These are phyloP conservation scores for Hemiprocne comata DNA, from an alignment of 2,113 vertebrate species.

Conservation along the genomic window DNA sequence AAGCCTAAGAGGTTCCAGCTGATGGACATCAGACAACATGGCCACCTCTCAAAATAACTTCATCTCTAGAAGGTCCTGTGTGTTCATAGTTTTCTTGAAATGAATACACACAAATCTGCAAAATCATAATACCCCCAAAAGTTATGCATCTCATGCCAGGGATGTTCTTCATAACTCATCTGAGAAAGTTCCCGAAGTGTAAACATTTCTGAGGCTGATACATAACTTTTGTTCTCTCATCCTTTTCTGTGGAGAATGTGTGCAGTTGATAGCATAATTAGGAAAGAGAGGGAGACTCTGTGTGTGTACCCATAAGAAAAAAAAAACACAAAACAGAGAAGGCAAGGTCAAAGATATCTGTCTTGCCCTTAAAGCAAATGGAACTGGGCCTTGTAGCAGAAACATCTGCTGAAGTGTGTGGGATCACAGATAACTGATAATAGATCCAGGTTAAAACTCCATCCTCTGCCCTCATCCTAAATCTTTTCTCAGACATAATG, in stretches of 20 bases:
- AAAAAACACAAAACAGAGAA: neutral
- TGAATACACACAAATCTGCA: neutral
- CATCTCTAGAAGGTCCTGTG: neutral
- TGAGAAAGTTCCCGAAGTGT: neutral
- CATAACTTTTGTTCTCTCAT: neutral
- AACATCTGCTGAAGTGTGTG: slow-evolving; percentile 12
- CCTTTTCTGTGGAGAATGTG: neutral
- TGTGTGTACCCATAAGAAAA: neutral
- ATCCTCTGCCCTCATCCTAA: slow-evolving; percentile 1
- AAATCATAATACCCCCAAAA: neutral
- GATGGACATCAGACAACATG: neutral
- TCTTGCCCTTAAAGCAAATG: neutral
- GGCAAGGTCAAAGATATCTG: neutral
- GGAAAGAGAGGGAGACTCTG: neutral
- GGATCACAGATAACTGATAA: slow-evolving; percentile 7
- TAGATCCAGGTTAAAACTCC: neutral
- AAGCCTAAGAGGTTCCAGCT: neutral
- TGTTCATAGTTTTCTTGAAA: neutral
- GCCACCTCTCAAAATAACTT: neutral
- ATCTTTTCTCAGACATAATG: slow-evolving; percentile 31
- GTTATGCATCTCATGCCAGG: neutral
- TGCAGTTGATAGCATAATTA: neutral
- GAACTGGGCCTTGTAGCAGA: neutral
- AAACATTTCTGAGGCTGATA: neutral
- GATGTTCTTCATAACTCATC: neutral